These are phyloP conservation scores for Molorchus minor DNA, from an alignment of 2,888 invertebrate genomes.

Conservation along the genomic window DNA sequence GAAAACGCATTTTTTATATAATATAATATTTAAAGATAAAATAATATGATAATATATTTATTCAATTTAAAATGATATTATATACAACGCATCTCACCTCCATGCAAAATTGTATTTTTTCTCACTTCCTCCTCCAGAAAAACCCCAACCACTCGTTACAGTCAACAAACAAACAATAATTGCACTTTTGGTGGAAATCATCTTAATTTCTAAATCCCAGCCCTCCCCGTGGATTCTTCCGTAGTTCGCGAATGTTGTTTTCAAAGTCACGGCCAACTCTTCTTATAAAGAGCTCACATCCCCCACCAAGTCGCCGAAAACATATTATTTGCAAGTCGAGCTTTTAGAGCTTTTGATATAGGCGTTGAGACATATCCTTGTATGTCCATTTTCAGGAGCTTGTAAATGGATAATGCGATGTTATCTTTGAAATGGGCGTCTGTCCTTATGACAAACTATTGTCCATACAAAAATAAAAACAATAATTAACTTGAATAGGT, in stretches of 20 bases:
- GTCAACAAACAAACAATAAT: not conserved
- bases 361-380: not conserved
- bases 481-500: too few relatives aligned
- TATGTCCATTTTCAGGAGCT: slow-evolving; percentile 8
- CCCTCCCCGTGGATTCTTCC: slow-evolving; percentile 19
- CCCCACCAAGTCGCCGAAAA: slow-evolving; percentile 19
- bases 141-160: not conserved
- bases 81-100: too few relatives aligned
- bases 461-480: too few relatives aligned
- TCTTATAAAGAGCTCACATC: slow-evolving; percentile 33
- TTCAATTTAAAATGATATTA: too few relatives aligned
- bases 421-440: too few relatives aligned
- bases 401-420: too few relatives aligned
- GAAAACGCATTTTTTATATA: too few relatives aligned
- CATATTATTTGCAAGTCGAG: slow-evolving; percentile 7
- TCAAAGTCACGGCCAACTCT: slow-evolving; percentile 51
- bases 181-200: not conserved
- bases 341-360: slow-evolving; percentile 10
- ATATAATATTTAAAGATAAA: too few relatives aligned
- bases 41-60: too few relatives aligned
- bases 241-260: slow-evolving; percentile 50
- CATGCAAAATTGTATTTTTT: too few relatives aligned
- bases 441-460: too few relatives aligned
- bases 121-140: not conserved
- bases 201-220: slow-evolving; percentile 1